Evolutionary conservation across 2,888 invertebrate species (phyloP), one percentile per base, ranked within the genome.

Genomic region (Microplitis manilae): DNA sequence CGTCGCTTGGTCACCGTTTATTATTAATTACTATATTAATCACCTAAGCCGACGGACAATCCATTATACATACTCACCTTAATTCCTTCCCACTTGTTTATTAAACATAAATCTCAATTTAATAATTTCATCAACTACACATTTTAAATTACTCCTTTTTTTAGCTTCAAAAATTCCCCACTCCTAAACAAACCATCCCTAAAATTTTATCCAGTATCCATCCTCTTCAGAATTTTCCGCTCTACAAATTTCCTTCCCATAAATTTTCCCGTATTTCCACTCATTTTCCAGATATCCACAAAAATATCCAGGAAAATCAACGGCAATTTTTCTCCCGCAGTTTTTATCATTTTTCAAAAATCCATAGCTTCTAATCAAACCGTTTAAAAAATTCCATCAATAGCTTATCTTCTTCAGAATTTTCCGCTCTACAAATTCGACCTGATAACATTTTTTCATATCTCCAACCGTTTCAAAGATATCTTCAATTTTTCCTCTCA

Each of bases 11-110:
- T 87, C 87, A 86, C 84, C 89, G 87, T 88, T 86, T 88, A 89
- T 89, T 89, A 89, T 89, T 89, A 89, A 89, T 89, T 89, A 89
- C 89, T 87, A 86, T 88, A 89, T 89, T 89, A 89, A 89, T 89
- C 89, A 89, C 85, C 86, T 84, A 83, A 82, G 84, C 71, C 61
- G 59, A 20, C 65, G 62, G 84, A 85, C 85, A 86, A 89, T 89
- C 87, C 87, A 89, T 89, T 88, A 88, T 88, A 85, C 87, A 88
- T 85, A 86, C 40, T 64, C 38, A 8, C 40, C 13, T 41, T 40
- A 6, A 38, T 70, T 8, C 15, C 50, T 50, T 8, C 13, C 50
- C 13, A 13, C 50, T 50, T 50, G 50, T 50, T 50, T 50, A 50
- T 50, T 50, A 13, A 50, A 50, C 50, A 50, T 64, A 20, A 64